Evolutionary conservation across 2,888 invertebrate genomes (phyloP).

Genomic region (Rhamnusium bicolor): DNA sequence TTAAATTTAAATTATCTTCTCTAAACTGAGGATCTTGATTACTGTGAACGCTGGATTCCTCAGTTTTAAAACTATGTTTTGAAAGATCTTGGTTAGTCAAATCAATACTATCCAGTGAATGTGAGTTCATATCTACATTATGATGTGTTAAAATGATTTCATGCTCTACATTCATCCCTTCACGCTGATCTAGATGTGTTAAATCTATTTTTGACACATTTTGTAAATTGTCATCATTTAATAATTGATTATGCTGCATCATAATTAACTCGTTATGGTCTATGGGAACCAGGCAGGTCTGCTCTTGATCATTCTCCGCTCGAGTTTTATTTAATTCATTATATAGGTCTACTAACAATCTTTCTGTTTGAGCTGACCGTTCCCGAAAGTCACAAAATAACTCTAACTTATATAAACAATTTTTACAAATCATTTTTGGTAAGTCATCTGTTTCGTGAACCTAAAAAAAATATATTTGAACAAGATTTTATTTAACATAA

Average conservation of each 20-base stretch:
- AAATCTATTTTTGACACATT: constrained; percentile 65
- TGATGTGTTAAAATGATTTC: constrained; percentile 65
- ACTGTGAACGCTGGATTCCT: constrained; percentile 53
- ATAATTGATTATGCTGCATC: constrained; percentile 63
- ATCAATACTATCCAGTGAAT: constrained; percentile 65
- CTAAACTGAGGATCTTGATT: constrained; percentile 55
- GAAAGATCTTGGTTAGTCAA: constrained; percentile 65
- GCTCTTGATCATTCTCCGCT: neutral
- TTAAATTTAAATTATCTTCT: constrained; percentile 62
- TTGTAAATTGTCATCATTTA: constrained; percentile 59
- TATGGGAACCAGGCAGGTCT: constrained; percentile 47
- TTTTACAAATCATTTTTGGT: constrained; percentile 76
- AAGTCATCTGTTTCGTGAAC: constrained; percentile 74
- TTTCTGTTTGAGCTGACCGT: constrained; percentile 73
- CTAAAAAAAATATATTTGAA: constrained; percentile 62
- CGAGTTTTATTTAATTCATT: constrained; percentile 60
- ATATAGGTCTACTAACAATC: constrained; percentile 69
- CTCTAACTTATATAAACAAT: constrained; percentile 75
- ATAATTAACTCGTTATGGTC: constrained; percentile 61
- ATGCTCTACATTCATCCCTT: constrained; percentile 63
- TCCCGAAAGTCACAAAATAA: constrained; percentile 74
- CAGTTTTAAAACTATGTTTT: constrained; percentile 63
- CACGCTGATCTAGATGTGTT: constrained; percentile 61
- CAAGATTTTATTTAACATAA: neutral
- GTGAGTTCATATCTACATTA: constrained; percentile 61